Conservation (phyloP, 2,797 vertebrate species). For the Sebastes iracundus region DNA sequence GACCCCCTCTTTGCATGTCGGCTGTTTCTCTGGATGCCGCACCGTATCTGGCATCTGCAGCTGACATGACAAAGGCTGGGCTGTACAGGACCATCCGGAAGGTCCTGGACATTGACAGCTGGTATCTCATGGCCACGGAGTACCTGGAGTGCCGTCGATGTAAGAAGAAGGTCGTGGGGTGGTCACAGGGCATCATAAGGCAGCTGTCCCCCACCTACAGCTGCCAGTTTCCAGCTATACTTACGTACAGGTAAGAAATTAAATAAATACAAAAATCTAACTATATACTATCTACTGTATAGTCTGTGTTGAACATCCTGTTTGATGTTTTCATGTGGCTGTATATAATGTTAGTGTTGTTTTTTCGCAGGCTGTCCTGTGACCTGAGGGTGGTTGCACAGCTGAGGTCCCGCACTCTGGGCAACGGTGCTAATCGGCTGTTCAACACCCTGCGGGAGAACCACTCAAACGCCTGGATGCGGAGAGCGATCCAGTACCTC, state of each 20-base stretch:
- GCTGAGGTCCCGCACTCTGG: not conserved
- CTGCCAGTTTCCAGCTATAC: not conserved
- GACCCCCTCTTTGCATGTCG: not conserved
- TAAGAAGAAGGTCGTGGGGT: not conserved
- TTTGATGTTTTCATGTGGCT: not conserved
- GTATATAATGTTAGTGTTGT: not conserved
- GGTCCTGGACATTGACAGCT: conserved; percentile 1
- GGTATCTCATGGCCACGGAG: not conserved
- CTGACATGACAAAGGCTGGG: not conserved
- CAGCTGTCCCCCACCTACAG: not conserved
- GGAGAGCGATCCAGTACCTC: not conserved
- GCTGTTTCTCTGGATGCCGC: not conserved
- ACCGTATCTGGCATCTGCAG: not conserved
- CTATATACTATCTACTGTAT: too few species aligned
- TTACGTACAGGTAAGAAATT: not conserved
- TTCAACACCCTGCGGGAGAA: not conserved
- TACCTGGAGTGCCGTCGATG: too few species aligned
- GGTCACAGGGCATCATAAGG: not conserved
- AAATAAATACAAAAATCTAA: not conserved
- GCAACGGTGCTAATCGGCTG: not conserved
- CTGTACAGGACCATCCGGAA: not conserved
- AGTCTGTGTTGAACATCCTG: not conserved
- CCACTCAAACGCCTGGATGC: not conserved
- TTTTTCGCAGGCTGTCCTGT: not conserved
- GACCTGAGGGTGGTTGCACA: not conserved